Conservation (phyloP, 1,140 invertebrate genomes). For the Zaprionus tsacasi region DNA sequence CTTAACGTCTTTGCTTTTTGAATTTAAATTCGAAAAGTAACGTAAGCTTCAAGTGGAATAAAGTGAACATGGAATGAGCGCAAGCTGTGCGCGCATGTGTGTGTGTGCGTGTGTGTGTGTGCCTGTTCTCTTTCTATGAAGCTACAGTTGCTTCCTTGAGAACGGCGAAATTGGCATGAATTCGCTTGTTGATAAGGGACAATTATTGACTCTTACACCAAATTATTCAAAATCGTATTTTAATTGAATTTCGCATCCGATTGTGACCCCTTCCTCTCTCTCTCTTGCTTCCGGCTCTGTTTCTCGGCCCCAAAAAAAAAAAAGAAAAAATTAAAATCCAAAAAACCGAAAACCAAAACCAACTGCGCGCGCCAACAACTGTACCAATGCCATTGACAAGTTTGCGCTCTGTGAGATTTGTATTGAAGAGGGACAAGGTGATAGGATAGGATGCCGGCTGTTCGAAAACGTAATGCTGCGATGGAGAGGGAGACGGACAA, state of each 20-base stretch:
- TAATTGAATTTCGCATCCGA: slow-evolving; percentile 14
- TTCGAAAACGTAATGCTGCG: slow-evolving; percentile 40
- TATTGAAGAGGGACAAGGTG: slow-evolving; percentile 47
- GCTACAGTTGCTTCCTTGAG: slow-evolving; percentile 4
- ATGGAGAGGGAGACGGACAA: background rate
- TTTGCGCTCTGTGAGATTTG: slow-evolving; percentile 29
- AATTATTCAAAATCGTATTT: slow-evolving; percentile 13
- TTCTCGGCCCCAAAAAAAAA: slow-evolving; percentile 27
- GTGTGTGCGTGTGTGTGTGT: background rate
- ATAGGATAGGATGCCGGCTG: slow-evolving; percentile 45
- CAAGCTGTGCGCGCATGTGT: slow-evolving; percentile 10
- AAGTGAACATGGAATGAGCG: slow-evolving; percentile 3
- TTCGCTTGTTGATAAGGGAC: background rate
- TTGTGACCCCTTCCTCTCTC: background rate
- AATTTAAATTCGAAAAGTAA: slow-evolving; percentile 73
- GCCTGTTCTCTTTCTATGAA: background rate
- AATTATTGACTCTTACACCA: slow-evolving; percentile 7
- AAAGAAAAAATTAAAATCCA: background rate
- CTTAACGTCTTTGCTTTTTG: slow-evolving; percentile 54
- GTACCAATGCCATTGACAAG: slow-evolving; percentile 57
- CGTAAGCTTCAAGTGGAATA: slow-evolving; percentile 28
- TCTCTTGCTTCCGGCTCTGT: slow-evolving; percentile 28
- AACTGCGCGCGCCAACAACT: slow-evolving; percentile 43
- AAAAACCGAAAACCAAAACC: slow-evolving; percentile 3
- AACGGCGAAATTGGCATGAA: background rate